A percentile compares a stretch with the other conserved stretches of the same genome.
These are phyloP conservation scores for Geotrypetes seraphini DNA, from an alignment of 2,797 vertebrate species.

Conservation along the genomic window DNA sequence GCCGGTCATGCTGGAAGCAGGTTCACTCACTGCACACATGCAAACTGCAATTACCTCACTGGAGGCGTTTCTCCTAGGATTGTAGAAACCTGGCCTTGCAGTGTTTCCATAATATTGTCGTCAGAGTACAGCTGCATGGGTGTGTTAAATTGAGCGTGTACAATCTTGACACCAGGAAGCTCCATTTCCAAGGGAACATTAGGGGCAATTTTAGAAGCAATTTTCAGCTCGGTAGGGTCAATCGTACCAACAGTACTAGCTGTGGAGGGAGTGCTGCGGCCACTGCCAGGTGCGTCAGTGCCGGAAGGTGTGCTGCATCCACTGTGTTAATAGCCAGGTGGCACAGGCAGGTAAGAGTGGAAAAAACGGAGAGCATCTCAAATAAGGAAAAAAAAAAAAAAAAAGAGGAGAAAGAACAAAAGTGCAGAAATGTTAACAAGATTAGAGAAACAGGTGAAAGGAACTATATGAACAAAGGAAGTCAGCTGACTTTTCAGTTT, in stretches of 20 bases:
- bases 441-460: constrained; percentile 15
- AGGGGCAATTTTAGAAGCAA: constrained; percentile 57
- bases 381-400: neutral
- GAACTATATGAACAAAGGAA: neutral
- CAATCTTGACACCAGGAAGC: constrained; percentile 62
- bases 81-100: constrained; percentile 68
- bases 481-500: too few relatives aligned
- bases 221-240: constrained; percentile 57
- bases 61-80: constrained; percentile 55
- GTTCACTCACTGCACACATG: too few relatives aligned
- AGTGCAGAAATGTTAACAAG: constrained; percentile 28
- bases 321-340: constrained; percentile 36
- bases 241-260: constrained; percentile 54
- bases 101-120: constrained; percentile 67
- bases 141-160: constrained; percentile 66
- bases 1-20: too few relatives aligned
- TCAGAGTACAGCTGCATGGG: constrained; percentile 69
- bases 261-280: constrained; percentile 56
- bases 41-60: constrained; percentile 68
- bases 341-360: constrained; percentile 11
- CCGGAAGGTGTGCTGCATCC: constrained; percentile 58
- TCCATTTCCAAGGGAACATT: constrained; percentile 66
- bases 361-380: neutral
- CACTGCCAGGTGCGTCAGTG: constrained; percentile 54
- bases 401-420: constrained; percentile 31